Base-by-base conservation (phyloP, 2,797 vertebrate species). In the Falco biarmicus region DNA sequence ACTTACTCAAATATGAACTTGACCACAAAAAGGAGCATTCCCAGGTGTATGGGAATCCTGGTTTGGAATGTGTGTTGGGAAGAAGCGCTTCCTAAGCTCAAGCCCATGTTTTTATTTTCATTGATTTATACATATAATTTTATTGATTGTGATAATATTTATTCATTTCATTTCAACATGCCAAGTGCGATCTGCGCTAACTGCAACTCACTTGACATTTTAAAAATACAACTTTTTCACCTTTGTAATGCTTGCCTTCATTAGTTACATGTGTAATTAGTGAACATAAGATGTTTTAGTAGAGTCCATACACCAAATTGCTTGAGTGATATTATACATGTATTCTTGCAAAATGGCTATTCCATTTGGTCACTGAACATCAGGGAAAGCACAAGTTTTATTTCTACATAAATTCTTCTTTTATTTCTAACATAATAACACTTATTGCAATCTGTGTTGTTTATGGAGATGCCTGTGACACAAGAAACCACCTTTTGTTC, bases 141-240 rank as follows among this genome's bases (percentile, higher is more conserved):
- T 65, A 95, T 63, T 94, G 60, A 95, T 80, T 87, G 9, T 71
- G 92, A 48, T 32, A 66, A 56, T 88, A 95, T 90, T 83, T 93
- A 75, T 85, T 83, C 1, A 39, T 88, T 94, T 93, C 24, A 93
- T 90, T 93, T 92, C 85, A 91, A 77, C 34, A 41, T 41, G 37
- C 32, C 39, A 91, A 70, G 17, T 66, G 31, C 48, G 87, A 75
- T 41, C 51, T 68, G n/a, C 59, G 54, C 47, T 80, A 77, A 70
- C 37, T 41, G 39, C 13, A 48, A 37, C 20, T 83, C 1, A 11
- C 32, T 57, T 73, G 53, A 37, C 31, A 41, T 64, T 93, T 89
- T 87, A 90, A 41, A 93, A 70, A 82, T n/a, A 47, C 15, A 71
- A 5, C 10, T 79, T 90, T 77, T 86, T 76, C 9, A 56, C 47